Evolutionary conservation across 2,797 vertebrate genomes (phyloP), one percentile per base, ranked within the genome.

Genomic region (Peromyscus eremicus): DNA sequence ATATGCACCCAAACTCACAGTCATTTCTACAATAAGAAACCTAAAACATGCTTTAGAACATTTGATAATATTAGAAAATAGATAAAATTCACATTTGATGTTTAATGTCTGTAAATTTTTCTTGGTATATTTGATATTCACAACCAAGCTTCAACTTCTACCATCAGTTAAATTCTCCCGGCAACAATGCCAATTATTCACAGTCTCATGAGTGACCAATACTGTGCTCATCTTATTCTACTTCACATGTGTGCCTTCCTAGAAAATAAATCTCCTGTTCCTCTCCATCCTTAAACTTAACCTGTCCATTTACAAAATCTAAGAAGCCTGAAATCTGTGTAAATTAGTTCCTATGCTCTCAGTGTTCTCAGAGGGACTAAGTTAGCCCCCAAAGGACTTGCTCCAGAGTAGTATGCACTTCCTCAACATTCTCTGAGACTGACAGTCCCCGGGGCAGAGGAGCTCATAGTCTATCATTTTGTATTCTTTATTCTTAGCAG

Each of bases 51-150:
- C 60, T 9, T 32, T 92, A 66, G 37, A 73, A 16, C 8, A 86
- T 64, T 94, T 85, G 88, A 25, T 62, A 66, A 79, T 89, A 82
- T 43, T 89, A 83, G 17, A 82, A 95, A 92, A 57, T 32, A 84
- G 29, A 17, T 84, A 75, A 88, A 73, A 4, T 62, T 5, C 37
- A 19, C 23, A 76, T n/a, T 81, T 34, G 32, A 13, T 75, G 34
- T 62, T 90, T 82, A 77, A 29, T 25, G 5, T 64, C 81, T 77
- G 23, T 43, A 76, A 57, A 21, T 89, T 76, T 89, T 73, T 80
- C 80, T 76, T 64, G 13, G 1, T 55, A 21, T 86, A 11, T 37
- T 64, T 86, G 76, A 6, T 29, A 5, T 52, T 75, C 12, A n/a
- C 34, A 62, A 16, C 27, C 4, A 34, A 12, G 83, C 3, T 11